Percentiles rank a stretch among this genome's conserved stretches.
These are phyloP conservation scores for Leucozona laternaria DNA, from an alignment of 2,888 invertebrate species.

Conservation along the genomic window DNA sequence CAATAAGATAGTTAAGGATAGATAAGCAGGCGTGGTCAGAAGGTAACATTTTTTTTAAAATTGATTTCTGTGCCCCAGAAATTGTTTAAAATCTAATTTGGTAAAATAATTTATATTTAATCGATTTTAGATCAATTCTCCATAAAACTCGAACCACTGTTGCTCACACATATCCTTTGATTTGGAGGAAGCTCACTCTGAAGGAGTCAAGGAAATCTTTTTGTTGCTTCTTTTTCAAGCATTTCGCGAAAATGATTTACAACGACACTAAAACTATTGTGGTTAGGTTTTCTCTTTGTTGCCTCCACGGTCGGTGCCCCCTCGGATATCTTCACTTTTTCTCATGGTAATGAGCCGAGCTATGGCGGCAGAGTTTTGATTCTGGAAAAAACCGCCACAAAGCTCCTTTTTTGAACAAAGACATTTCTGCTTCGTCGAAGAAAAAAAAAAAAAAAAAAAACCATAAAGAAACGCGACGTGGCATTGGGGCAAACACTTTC, in stretches of 20 bases:
- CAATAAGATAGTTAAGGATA: background rate
- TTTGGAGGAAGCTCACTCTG: conserved; percentile 9
- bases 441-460: conserved; percentile 3
- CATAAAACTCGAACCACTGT: background rate
- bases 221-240: conserved; percentile 19
- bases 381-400: conserved; percentile 27
- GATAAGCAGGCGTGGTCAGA: background rate
- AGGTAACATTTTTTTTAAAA: background rate
- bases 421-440: background rate
- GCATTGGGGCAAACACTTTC: conserved; percentile 62
- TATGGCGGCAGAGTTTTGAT: conserved; percentile 37
- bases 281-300: conserved; percentile 31
- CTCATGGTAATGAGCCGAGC: conserved; percentile 73
- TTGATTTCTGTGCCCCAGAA: background rate
- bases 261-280: conserved; percentile 74
- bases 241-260: conserved; percentile 72
- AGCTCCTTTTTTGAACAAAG: conserved; percentile 40
- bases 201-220: conserved; percentile 46
- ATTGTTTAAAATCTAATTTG: background rate
- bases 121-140: background rate
- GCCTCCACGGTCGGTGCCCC: background rate
- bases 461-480: conserved; percentile 43
- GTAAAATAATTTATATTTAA: background rate
- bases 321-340: conserved; percentile 58
- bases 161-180: conserved; percentile 48